Base-by-base conservation (phyloP, 1,140 invertebrate species). In the Ooceraea biroi region DNA sequence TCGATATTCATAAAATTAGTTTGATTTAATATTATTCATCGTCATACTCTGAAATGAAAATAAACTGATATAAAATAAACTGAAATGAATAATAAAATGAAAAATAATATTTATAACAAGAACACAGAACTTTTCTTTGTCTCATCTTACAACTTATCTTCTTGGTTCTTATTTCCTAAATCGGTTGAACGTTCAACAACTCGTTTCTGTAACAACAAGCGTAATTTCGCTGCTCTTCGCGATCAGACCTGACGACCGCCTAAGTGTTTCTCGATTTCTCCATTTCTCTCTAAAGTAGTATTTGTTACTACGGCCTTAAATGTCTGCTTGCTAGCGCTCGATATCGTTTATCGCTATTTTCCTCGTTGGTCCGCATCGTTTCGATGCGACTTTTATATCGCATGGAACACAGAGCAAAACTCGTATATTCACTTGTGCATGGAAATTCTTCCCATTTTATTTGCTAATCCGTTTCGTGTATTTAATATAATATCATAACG, bases 251-350 rank as follows among this genome's bases (percentile, higher is more conserved):
- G 74, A 82, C 69, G 52, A 7, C 41, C 69, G 36, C 36, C 63
- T 82, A 87, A 87, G 76, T 82, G 84, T 85, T 85, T 82, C 84
- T 82, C 78, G 69, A 82, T 82, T 80, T 82, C 83, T 52, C 84
- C 57, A 69, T 46, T 25, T 3, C 52, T 50, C 17, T 55, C 48
- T 22, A 50, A 74, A 87, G 55, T 50, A 65, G 65, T 85, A 85
- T 57, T 60, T 69, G 69, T 85, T 87, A 69, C 72, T 52, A 12
- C 25, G 61, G 3, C 19, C 50, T 82, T 66, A 82, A 73, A 82
- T 69, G 48, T n/a, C n/a, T 57, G 30, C 61, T 78, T 66, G n/a
- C 44, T 76, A 55, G 69, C 48, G 46, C 41, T 80, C 78, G 25
- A 73, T 74, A 68, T 73, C 83, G 68, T 55, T 68, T 58, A 74